Conservation (phyloP, 2,888 invertebrate species). For the Cecidostiba fungosa region DNA sequence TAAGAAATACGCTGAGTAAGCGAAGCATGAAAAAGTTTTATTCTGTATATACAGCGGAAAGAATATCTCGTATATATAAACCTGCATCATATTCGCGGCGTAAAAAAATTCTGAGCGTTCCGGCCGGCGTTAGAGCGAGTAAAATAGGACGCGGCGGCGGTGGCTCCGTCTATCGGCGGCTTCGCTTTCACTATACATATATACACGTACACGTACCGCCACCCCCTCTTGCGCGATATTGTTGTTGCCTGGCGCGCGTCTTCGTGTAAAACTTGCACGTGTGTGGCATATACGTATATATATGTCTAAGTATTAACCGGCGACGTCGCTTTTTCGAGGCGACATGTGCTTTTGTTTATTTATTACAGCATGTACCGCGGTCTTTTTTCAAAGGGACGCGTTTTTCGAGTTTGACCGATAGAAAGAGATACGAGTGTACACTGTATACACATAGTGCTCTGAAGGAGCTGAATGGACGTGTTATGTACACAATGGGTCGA, state of each 20-base stretch:
- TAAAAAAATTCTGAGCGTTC: background rate
- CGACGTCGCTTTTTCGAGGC: background rate
- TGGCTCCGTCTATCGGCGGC: slow-evolving; percentile 50
- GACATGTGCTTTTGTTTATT: slow-evolving; percentile 10
- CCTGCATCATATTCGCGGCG: background rate
- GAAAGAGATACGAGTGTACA: background rate
- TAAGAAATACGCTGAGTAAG: too few relatives aligned
- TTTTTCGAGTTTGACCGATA: background rate
- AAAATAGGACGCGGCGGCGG: slow-evolving; percentile 47
- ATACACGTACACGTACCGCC: background rate
- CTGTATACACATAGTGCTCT: background rate
- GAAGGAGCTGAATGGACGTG: background rate
- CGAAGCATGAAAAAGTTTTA: too few relatives aligned
- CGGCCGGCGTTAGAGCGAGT: background rate
- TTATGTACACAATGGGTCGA: slow-evolving; percentile 2
- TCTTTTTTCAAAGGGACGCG: background rate
- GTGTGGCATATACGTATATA: background rate
- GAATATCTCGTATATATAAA: background rate
- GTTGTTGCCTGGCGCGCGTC: slow-evolving; percentile 13
- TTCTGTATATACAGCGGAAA: too few relatives aligned
- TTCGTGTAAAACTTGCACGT: background rate
- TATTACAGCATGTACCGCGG: background rate
- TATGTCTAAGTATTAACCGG: background rate
- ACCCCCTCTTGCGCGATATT: background rate
- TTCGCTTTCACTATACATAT: background rate